These are phyloP conservation scores for Rhinatrema bivittatum DNA, from an alignment of 2,797 vertebrate genomes.

Conservation along the genomic window DNA sequence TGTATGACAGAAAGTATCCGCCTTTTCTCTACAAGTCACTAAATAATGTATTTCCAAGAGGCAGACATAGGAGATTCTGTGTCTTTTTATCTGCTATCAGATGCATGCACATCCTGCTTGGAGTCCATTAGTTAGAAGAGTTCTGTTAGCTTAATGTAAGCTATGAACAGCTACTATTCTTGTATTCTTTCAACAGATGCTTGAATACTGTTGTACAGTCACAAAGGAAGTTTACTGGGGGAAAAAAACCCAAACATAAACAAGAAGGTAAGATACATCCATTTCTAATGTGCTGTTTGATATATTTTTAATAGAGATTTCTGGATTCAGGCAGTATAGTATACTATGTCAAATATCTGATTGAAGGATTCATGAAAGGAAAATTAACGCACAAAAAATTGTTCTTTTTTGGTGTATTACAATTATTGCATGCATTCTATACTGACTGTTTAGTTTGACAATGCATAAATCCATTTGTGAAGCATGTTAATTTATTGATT, in stretches of 20 bases:
- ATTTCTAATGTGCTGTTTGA: constrained; percentile 14
- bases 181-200: constrained; percentile 33
- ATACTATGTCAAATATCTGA: no score
- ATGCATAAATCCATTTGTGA: no score
- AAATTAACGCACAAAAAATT: no score
- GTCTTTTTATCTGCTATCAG: constrained; percentile 54
- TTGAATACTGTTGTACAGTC: constrained; percentile 32
- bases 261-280: constrained; percentile 53
- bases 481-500: no score
- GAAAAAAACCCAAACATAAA: no score
- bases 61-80: constrained; percentile 59
- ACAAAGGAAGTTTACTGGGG: constrained; percentile 36
- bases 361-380: no score
- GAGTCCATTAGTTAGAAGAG: constrained; percentile 52
- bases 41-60: constrained; percentile 64
- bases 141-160: no score
- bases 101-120: constrained; percentile 49
- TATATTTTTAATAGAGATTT: no score
- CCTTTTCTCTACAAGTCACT: constrained; percentile 47
- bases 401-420: no score
- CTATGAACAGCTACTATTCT: constrained; percentile 44
- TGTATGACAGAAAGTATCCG: constrained; percentile 30
- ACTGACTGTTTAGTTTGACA: no score
- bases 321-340: no score
- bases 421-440: no score